Evolutionary conservation across 1,140 invertebrate species (phyloP), one percentile per base, ranked within the genome.

Genomic region (Pogonus chalceus): DNA sequence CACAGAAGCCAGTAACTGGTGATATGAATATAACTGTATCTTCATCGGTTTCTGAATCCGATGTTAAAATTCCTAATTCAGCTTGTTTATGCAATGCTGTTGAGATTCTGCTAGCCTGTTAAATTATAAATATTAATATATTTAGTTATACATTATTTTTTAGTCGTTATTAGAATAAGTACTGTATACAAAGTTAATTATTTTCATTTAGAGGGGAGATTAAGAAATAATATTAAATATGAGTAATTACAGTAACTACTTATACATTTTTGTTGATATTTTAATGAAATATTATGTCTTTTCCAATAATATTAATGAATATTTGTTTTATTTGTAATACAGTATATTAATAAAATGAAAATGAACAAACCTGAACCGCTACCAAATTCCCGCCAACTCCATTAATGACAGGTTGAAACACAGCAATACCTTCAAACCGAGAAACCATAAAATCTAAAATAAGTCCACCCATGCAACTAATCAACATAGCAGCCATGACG

Each of bases 301-400:
- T n/a, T n/a, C n/a, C n/a, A n/a, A n/a, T n/a, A n/a, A n/a, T n/a
- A n/a, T n/a, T n/a, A n/a, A n/a, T n/a, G n/a, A n/a, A n/a, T n/a
- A n/a, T n/a, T n/a, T n/a, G n/a, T n/a, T n/a, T n/a, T n/a, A n/a
- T n/a, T n/a, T n/a, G n/a, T n/a, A n/a, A n/a, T n/a, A n/a, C n/a
- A n/a, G n/a, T n/a, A n/a, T n/a, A n/a, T n/a, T n/a, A n/a, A n/a
- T n/a, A n/a, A n/a, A n/a, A n/a, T n/a, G n/a, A n/a, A n/a, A 23
- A 49, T 49, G 22, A n/a, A 21, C 10, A 12, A 4, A 49, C 47
- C 18, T 51, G 87, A 2, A 93, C 87, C 18, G 90, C 89, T 0
- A 89, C 90, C 37, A 92, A 72, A 69, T 92, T 92, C 1, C 90
- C 89, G 20, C 90, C 90, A 43, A 92, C 88, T 18, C 90, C 85